phyloP scores from a whole-genome alignment of 2,113 vertebrate species.

The Pagrus major region DNA sequence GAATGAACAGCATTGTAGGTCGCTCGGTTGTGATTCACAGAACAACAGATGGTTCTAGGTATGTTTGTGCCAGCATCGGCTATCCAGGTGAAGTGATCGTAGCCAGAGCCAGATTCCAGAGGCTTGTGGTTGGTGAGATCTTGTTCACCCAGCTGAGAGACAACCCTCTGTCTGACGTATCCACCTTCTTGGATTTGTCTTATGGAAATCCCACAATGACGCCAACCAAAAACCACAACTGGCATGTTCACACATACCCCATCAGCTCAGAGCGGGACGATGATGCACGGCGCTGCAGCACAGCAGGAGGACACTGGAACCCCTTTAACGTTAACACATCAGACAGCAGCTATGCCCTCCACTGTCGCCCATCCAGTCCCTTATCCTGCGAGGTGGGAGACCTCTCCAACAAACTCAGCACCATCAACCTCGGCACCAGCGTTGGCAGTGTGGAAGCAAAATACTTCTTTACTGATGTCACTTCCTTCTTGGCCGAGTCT shows the following conservation, averaged over 20 bases:
- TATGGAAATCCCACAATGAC: constrained; percentile 66
- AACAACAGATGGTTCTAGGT: constrained; percentile 54
- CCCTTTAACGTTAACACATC: constrained; percentile 73
- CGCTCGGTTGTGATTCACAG: constrained; percentile 85
- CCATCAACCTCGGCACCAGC: constrained; percentile 64
- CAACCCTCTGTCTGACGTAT: constrained; percentile 85
- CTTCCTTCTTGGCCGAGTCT: constrained; percentile 74
- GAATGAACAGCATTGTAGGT: constrained; percentile 85
- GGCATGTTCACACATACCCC: constrained; percentile 84
- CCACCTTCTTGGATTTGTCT: constrained; percentile 82
- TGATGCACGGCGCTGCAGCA: constrained; percentile 70
- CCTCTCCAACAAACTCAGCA: constrained; percentile 75
- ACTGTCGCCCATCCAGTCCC: constrained; percentile 76
- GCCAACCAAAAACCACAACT: constrained; percentile 80
- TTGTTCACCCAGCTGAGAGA: constrained; percentile 80
- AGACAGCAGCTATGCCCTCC: constrained; percentile 67
- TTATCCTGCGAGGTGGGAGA: constrained; percentile 86
- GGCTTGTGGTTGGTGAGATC: constrained; percentile 81
- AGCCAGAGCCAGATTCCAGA: constrained; percentile 78
- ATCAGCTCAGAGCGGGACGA: constrained; percentile 84
- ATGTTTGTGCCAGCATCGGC: constrained; percentile 80
- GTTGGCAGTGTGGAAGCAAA: constrained; percentile 67
- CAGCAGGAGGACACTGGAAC: constrained; percentile 85
- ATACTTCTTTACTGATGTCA: constrained; percentile 85
- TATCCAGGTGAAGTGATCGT: constrained; percentile 78